phyloP scores from a whole-genome alignment of 1,140 invertebrate species.

The Araneus ventricosus region DNA sequence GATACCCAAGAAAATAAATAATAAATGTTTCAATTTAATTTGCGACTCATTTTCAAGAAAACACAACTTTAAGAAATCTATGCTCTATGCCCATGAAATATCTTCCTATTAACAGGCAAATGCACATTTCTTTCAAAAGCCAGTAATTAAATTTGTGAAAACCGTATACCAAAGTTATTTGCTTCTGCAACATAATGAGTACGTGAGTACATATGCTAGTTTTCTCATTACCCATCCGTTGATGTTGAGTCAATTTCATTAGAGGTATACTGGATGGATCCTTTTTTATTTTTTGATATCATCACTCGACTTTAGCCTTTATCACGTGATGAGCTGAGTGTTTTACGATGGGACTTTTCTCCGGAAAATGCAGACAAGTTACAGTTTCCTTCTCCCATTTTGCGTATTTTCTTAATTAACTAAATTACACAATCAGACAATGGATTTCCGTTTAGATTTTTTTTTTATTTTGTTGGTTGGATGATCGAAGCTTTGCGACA shows the following conservation, averaged over 20 bases:
- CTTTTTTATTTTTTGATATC: neutral
- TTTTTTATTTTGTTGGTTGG: no score
- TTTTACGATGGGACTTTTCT: neutral
- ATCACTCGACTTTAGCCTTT: neutral
- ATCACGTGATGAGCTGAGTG: neutral
- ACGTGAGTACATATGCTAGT: conserved; percentile 3
- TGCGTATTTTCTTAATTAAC: no score
- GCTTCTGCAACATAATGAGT: conserved; percentile 13
- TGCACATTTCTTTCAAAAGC: neutral
- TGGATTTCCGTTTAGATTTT: no score
- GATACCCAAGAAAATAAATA: neutral
- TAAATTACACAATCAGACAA: no score
- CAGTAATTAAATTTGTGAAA: conserved; percentile 13
- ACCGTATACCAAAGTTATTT: conserved; percentile 9
- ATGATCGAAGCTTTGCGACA: no score
- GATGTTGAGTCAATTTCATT: neutral
- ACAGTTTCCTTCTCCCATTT: no score
- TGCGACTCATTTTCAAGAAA: neutral
- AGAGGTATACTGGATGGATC: neutral
- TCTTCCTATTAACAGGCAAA: neutral
- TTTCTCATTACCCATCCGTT: neutral
- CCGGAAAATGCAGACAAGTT: neutral
- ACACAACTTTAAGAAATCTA: neutral
- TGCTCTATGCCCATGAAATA: neutral
- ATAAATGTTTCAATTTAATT: neutral